Percentiles rank a stretch among this genome's conserved stretches.
Conservation (phyloP, 2,888 invertebrate species). For the Phymatocera aterrima region DNA sequence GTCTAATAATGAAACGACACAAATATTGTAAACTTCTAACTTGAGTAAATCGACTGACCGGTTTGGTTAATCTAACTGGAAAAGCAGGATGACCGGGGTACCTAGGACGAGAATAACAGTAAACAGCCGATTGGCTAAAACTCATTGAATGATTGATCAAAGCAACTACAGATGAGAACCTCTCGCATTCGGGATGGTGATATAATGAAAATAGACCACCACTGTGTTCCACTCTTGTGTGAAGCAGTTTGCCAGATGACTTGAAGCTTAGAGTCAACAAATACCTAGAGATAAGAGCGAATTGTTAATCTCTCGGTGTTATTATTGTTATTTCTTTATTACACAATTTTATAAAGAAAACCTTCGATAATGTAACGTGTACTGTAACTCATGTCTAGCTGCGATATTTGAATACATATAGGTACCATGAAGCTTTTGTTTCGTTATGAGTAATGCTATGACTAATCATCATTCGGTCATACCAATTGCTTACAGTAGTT, state of each 20-base stretch:
- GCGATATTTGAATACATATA: constrained; percentile 12
- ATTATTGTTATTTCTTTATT: not conserved
- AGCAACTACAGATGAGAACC: constrained; percentile 81
- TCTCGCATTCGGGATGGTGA: constrained; percentile 77
- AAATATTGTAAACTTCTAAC: constrained; percentile 84
- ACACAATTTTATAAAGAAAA: constrained; percentile 23
- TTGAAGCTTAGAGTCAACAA: constrained; percentile 86
- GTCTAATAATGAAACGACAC: constrained; percentile 85
- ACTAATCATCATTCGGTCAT: constrained; percentile 7
- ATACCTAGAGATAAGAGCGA: constrained; percentile 75
- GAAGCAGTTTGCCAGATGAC: constrained; percentile 82
- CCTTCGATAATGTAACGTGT: not conserved
- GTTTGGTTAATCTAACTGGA: constrained; percentile 85
- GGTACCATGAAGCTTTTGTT: not conserved
- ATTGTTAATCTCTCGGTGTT: not conserved
- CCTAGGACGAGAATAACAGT: constrained; percentile 83
- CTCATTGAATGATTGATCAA: constrained; percentile 86
- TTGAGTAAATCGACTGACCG: constrained; percentile 85
- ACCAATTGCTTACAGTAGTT: no score
- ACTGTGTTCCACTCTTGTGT: constrained; percentile 85
- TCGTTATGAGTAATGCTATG: constrained; percentile 8
- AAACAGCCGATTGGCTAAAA: constrained; percentile 82
- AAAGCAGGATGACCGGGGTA: constrained; percentile 83
- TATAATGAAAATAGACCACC: constrained; percentile 81
- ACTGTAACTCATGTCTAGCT: not conserved